Evolutionary conservation across 2,888 invertebrate species (phyloP), one percentile per base, ranked within the genome.

Genomic region (Lepas anatifera): DNA sequence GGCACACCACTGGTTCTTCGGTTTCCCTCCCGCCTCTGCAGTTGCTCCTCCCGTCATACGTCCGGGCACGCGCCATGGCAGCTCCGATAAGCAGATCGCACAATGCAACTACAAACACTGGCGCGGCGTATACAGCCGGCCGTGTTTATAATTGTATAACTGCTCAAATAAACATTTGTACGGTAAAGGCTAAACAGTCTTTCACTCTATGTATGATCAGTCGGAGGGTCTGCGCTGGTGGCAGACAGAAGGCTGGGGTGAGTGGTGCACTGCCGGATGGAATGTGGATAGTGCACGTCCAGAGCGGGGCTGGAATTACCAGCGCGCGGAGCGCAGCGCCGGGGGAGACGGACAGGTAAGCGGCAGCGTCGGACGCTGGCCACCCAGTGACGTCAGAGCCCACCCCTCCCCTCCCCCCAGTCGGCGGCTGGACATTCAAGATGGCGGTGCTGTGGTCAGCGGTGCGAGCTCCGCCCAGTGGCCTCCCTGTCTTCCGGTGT

Each of bases 81-180:
- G 35, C 35, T 58, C 58, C 25, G 58, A 58, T 58, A 32, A 35
- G 58, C 58, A 35, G 35, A 58, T 58, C 58, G 58, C 58, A 58
- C 58, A 58, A 58, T 58, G 58, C 58, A 58, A 58, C 58, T 32
- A 58, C 58, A 58, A 58, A 58, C 58, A 58, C 58, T 35, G 32
- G 58, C 32, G 35, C 35, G 58, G 35, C 35, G 58, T 58, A 58
- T 58, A 58, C 58, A 58, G 58, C 22, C 35, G 58, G 58, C 29
- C 58, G n/a, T 58, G 58, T 58, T 58, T 58, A 58, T 58, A 58
- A 58, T 58, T 58, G 58, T 58, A 58, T 58, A 58, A 58, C 58
- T 58, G 58, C 58, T 58, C 58, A 58, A 58, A 58, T 58, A 58
- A 58, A 58, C 58, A 58, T 58, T 58, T 58, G 58, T 58, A 58